Conservation (phyloP, 2,797 vertebrate genomes). For the Gadopsis bispinosus region DNA sequence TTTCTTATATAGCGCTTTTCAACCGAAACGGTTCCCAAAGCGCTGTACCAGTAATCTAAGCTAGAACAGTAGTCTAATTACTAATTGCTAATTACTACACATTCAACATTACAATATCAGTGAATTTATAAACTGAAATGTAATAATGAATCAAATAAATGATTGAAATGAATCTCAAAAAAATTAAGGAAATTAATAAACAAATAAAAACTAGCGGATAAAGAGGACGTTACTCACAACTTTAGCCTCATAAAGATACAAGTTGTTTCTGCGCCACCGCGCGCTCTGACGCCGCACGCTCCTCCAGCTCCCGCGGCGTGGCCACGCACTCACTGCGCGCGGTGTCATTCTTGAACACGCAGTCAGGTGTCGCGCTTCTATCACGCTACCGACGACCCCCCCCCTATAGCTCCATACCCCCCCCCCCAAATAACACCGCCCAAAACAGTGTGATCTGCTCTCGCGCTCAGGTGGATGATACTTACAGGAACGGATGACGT, state of each 20-base stretch:
- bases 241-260: too few relatives aligned
- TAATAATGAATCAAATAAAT: not conserved
- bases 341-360: slow-evolving; percentile 85
- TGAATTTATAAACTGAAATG: not conserved
- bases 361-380: slow-evolving; percentile 85
- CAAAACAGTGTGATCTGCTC: slow-evolving; percentile 32
- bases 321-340: slow-evolving; percentile 71
- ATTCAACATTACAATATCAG: not conserved
- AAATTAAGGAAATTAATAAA: not conserved
- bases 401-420: slow-evolving; percentile 15
- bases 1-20: too few relatives aligned
- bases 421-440: not conserved
- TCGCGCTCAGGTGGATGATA: slow-evolving; percentile 35
- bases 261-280: not conserved
- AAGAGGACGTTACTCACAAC: not conserved
- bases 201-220: not conserved
- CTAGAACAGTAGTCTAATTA: too few relatives aligned
- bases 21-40: too few relatives aligned
- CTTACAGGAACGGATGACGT: slow-evolving; percentile 67
- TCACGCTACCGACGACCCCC: slow-evolving; percentile 78
- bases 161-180: not conserved
- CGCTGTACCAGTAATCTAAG: too few relatives aligned
- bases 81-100: not conserved
- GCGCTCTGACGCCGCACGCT: slow-evolving; percentile 62
- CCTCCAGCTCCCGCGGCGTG: slow-evolving; percentile 60